Evolutionary conservation across 2,797 vertebrate species (phyloP).

Genomic region (Aeoliscus strigatus): DNA sequence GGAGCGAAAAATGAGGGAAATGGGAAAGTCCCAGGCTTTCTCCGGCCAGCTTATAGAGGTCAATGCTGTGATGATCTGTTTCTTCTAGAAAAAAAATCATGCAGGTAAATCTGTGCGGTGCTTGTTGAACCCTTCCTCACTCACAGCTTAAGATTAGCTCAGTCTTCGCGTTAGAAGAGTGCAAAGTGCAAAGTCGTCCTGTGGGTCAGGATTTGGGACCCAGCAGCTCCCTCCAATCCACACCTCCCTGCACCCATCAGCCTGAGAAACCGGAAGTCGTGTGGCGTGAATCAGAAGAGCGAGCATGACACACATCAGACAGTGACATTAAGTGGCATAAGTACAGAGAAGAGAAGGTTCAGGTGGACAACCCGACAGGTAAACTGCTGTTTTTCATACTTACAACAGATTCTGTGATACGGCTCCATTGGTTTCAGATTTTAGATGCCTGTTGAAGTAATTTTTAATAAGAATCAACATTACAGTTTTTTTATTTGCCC

Average conservation of each 20-base stretch:
- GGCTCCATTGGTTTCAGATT: too few relatives aligned
- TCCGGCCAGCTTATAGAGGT: constrained; percentile 1
- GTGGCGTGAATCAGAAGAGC: constrained; percentile 37
- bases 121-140: neutral
- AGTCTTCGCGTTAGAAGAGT: constrained; percentile 18
- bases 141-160: constrained; percentile 4
- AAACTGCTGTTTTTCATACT: constrained; percentile 16
- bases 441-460: too few relatives aligned
- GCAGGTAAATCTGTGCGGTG: constrained; percentile 1
- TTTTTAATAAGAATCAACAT: too few relatives aligned
- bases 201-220: constrained; percentile 28
- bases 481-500: too few relatives aligned
- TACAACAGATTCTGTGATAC: too few relatives aligned
- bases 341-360: constrained; percentile 23
- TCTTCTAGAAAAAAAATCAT: neutral
- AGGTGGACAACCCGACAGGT: constrained; percentile 49
- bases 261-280: constrained; percentile 51
- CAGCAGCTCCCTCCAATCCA: constrained; percentile 38
- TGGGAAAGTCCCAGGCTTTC: constrained; percentile 26
- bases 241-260: constrained; percentile 41
- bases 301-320: constrained; percentile 23
- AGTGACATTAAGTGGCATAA: constrained; percentile 28
- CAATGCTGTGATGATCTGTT: constrained; percentile 2
- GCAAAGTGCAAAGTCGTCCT: constrained; percentile 12
- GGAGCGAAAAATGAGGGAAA: constrained; percentile 11